Conservation (phyloP, 2,797 vertebrate genomes). For the Tangara arthus region DNA sequence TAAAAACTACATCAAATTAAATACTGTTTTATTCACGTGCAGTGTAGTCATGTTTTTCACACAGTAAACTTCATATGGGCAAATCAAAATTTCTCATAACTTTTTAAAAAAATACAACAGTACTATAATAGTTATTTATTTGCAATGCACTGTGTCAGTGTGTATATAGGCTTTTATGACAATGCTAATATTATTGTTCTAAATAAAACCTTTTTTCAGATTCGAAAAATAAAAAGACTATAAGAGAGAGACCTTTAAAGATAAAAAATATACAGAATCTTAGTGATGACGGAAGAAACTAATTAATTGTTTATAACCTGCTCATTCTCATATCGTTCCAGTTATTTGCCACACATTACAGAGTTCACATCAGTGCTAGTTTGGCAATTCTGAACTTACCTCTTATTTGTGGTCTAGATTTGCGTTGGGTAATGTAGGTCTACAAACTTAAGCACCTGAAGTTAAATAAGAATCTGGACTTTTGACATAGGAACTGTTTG, state of each 20-base stretch:
- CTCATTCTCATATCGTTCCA: neutral
- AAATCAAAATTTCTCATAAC: neutral
- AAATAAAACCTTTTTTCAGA: neutral
- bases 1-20: neutral
- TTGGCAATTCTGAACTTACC: neutral
- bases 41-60: neutral
- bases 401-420: neutral
- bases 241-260: neutral
- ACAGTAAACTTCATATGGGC: neutral
- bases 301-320: neutral
- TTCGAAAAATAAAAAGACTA: accelerated
- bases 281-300: neutral
- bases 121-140: neutral
- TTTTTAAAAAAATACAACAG: neutral
- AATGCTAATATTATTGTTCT: neutral
- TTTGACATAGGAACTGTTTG: neutral
- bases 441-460: neutral
- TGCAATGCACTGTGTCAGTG: neutral
- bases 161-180: neutral
- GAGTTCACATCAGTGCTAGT: neutral
- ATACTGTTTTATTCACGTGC: neutral
- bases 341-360: neutral
- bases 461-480: neutral
- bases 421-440: neutral
- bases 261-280: neutral